Conservation (phyloP, 2,113 vertebrate genomes). For the Oryzias curvinotus region DNA sequence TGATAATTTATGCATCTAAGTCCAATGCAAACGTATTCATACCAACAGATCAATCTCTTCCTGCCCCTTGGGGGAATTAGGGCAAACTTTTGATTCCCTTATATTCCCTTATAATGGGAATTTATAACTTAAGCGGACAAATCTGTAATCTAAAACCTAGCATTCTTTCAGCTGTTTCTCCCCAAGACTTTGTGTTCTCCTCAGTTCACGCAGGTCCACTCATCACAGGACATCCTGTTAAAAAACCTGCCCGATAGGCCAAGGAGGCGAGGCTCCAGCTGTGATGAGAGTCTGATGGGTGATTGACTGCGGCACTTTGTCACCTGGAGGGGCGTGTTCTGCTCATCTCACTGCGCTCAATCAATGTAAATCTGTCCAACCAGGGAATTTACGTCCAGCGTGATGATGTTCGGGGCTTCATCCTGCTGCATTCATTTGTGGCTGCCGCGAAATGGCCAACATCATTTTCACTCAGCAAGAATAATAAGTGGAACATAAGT, state of each 20-base stretch:
- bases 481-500: conserved; percentile 21
- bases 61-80: no score
- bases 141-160: no score
- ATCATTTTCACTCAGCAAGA: conserved; percentile 8
- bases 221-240: conserved; percentile 25
- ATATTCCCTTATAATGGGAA: no score
- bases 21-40: no score
- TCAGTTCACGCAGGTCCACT: conserved; percentile 6
- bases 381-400: conserved; percentile 35
- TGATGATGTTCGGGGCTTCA: conserved; percentile 46
- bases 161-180: background rate
- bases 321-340: conserved; percentile 51
- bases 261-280: conserved; percentile 17
- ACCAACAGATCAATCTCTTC: no score
- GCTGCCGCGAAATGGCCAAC: conserved; percentile 4
- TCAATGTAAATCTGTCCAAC: conserved; percentile 62
- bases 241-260: conserved; percentile 13
- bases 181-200: background rate
- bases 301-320: conserved; percentile 62
- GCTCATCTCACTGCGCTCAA: conserved; percentile 47
- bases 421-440: conserved; percentile 44
- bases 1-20: no score
- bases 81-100: no score
- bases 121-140: no score
- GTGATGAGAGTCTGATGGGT: conserved; percentile 43